These are phyloP conservation scores for Arrhamphus sclerolepis DNA, from an alignment of 2,797 vertebrate species.

Conservation along the genomic window DNA sequence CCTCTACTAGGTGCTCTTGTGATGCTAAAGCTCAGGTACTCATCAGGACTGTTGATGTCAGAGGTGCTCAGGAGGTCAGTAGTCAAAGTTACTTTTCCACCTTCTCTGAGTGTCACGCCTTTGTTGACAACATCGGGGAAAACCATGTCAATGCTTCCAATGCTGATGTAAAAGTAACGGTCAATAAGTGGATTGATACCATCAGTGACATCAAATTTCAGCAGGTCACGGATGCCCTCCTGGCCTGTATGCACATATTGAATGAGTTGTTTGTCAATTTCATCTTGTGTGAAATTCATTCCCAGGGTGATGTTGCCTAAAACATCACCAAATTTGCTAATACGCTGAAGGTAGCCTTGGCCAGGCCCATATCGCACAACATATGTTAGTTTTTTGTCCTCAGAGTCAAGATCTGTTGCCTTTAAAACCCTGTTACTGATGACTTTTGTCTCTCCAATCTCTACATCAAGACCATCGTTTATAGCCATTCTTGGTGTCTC, in stretches of 20 bases:
- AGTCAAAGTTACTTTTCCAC: constrained; percentile 85
- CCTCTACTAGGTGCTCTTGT: constrained; percentile 84
- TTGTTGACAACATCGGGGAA: constrained; percentile 90
- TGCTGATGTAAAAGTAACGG: constrained; percentile 87
- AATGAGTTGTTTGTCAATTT: constrained; percentile 86
- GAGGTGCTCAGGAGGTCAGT: constrained; percentile 88
- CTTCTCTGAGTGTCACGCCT: constrained; percentile 87
- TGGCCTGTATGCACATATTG: constrained; percentile 86
- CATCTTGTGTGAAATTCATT: constrained; percentile 90
- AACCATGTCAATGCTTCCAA: constrained; percentile 84
- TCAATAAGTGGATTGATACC: constrained; percentile 87
- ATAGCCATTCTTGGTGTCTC: constrained; percentile 87
- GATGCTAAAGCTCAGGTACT: constrained; percentile 85
- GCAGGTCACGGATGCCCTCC: constrained; percentile 84
- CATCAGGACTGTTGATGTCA: constrained; percentile 88
- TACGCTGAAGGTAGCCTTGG: constrained; percentile 86
- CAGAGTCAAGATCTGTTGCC: constrained; percentile 88
- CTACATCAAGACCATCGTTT: constrained; percentile 86
- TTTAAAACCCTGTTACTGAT: constrained; percentile 85
- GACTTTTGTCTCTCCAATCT: constrained; percentile 85
- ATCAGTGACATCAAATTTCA: constrained; percentile 92
- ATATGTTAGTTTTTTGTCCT: constrained; percentile 85
- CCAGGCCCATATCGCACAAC: constrained; percentile 81
- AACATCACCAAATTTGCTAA: constrained; percentile 78
- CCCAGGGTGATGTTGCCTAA: constrained; percentile 83